These are phyloP conservation scores for Apantesis nais DNA, from an alignment of 2,888 invertebrate species.

Conservation along the genomic window DNA sequence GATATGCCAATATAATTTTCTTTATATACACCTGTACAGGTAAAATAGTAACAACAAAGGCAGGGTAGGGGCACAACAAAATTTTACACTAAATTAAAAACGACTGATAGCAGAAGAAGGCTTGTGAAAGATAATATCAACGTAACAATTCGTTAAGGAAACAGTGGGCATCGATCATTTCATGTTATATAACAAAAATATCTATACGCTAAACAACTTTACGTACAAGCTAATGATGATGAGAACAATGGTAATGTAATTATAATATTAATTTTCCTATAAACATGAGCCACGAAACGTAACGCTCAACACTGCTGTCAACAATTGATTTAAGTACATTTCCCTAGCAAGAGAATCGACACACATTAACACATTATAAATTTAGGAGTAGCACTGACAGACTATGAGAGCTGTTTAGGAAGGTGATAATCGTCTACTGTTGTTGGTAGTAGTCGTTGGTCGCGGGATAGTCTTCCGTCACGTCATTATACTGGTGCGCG, in stretches of 20 bases:
- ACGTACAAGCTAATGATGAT: conserved; percentile 56
- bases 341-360: conserved; percentile 1
- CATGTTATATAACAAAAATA: conserved; percentile 12
- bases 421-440: conserved; percentile 13
- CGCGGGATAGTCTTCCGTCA: conserved; percentile 60
- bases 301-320: conserved; percentile 20
- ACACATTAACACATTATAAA: not conserved
- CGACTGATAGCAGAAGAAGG: not conserved
- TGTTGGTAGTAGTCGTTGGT: conserved; percentile 29
- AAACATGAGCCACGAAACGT: conserved; percentile 43
- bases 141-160: conserved; percentile 3
- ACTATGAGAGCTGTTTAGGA: not conserved
- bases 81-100: conserved; percentile 11
- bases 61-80: conserved; percentile 33
- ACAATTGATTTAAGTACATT: conserved; percentile 13
- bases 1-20: conserved; percentile 78
- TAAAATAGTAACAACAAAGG: conserved; percentile 41
- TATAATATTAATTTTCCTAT: conserved; percentile 55
- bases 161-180: not conserved
- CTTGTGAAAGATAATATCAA: conserved; percentile 17
- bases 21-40: conserved; percentile 70
- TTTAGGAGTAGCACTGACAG: not conserved
- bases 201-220: conserved; percentile 45
- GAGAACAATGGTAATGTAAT: conserved; percentile 48
- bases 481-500: conserved; percentile 83